Percentiles rank a stretch among this genome's conserved stretches.
phyloP scores from a whole-genome alignment of 64 coral and sea anemone genomes.

The Porites lutea region DNA sequence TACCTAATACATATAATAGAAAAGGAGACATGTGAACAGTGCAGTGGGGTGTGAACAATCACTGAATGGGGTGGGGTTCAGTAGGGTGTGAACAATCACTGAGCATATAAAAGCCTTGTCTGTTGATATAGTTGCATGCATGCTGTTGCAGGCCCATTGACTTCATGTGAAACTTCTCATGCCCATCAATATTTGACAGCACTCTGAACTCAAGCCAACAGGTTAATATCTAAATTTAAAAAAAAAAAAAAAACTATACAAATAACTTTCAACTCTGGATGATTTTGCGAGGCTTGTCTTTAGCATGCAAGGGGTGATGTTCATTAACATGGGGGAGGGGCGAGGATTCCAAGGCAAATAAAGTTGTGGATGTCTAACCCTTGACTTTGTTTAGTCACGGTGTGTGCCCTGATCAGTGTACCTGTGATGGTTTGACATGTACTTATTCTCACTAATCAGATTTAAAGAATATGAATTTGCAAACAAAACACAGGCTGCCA shows the following conservation, averaged over 20 bases:
- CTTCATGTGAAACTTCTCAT: background rate
- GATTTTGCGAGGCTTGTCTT: too few relatives aligned
- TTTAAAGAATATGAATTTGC: slow-evolving; percentile 42
- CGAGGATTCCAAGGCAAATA: background rate
- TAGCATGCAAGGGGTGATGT: background rate
- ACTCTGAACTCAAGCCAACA: background rate
- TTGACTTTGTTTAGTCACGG: background rate
- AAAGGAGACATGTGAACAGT: too few relatives aligned
- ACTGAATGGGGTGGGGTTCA: too few relatives aligned
- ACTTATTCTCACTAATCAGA: slow-evolving; percentile 43
- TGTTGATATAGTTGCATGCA: background rate
- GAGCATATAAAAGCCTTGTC: too few relatives aligned
- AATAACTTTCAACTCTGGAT: too few relatives aligned
- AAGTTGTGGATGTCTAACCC: background rate
- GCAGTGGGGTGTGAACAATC: too few relatives aligned
- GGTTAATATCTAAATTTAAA: too few relatives aligned
- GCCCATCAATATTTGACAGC: background rate
- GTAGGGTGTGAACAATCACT: too few relatives aligned
- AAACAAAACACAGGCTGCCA: slow-evolving; percentile 29
- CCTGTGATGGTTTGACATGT: slow-evolving; percentile 47
- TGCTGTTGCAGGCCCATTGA: background rate
- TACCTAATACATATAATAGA: too few relatives aligned
- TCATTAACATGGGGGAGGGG: background rate
- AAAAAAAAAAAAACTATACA: too few relatives aligned
- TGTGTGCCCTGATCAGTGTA: slow-evolving; percentile 20